These are phyloP conservation scores for Ophion obscuratus DNA, from an alignment of 2,888 invertebrate genomes.

Conservation along the genomic window DNA sequence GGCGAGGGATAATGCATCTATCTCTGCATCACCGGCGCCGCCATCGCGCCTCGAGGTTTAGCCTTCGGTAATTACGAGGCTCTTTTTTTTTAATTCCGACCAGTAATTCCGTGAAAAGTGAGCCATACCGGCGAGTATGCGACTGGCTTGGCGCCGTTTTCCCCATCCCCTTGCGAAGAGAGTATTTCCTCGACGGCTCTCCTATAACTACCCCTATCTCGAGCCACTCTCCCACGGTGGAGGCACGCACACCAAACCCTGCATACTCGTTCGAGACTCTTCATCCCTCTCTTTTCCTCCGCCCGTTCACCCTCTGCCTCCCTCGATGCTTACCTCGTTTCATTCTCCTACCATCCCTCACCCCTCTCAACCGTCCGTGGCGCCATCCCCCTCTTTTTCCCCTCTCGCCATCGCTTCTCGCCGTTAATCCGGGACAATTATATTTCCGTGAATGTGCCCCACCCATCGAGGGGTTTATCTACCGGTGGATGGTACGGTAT, in stretches of 20 bases:
- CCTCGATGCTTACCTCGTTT: not conserved
- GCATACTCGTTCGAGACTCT: conserved; percentile 2
- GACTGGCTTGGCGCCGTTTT: not conserved
- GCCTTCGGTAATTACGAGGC: conserved; percentile 65
- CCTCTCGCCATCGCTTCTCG: not conserved
- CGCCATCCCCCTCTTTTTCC: not conserved
- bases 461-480: conserved; percentile 65
- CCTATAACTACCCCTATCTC: conserved; percentile 3
- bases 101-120: conserved; percentile 66
- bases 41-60: conserved; percentile 51
- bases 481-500: conserved; percentile 49
- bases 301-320: not conserved
- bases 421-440: conserved; percentile 67
- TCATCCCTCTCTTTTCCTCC: not conserved
- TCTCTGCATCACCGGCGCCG: conserved; percentile 53
- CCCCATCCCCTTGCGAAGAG: not conserved
- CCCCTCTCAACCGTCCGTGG: not conserved
- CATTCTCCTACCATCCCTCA: not conserved
- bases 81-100: conserved; percentile 62
- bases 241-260: conserved; percentile 1
- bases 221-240: not conserved
- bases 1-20: conserved; percentile 58
- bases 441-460: conserved; percentile 65
- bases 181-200: conserved; percentile 31
- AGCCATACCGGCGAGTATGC: conserved; percentile 31